Base-by-base conservation (phyloP, 2,113 vertebrate species). In the Gymnorhina tibicen region DNA sequence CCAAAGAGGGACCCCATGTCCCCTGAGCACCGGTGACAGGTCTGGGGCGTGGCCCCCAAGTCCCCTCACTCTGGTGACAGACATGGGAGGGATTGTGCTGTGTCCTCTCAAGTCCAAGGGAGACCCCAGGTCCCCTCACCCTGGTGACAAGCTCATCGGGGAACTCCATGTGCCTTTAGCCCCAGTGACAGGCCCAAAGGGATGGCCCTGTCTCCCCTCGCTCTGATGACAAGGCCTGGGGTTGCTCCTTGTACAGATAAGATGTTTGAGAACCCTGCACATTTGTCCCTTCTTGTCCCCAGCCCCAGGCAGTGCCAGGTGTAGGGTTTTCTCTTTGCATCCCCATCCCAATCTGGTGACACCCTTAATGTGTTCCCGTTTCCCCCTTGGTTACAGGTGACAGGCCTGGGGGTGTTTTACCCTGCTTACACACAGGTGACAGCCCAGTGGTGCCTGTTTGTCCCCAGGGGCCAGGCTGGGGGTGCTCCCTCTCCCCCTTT, bases 371-470 rank as follows among this genome's bases (percentile, higher is more conserved):
- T 16, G 10, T 13, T 26, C 12, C 19, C 0, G 0, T 68, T 47
- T 41, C 5, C 7, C 4, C 13, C 10, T 27, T 11, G 17, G 16
- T 46, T 27, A 7, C 53, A 60, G 44, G 24, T 58, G 53, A 11
- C n/a, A 55, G 69, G 20, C 16, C 37, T 28, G 56, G 37, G 20
- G 7, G 13, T 56, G 18, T 41, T 27, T 32, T 42, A n/a, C 8
- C 10, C 33, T 4, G 1, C 66, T 41, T 3, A 0, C 1, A 1
- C 18, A 3, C 6, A 1, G 2, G 13, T 66, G 75, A 42, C 53
- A 60, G 22, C 19, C 21, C 4, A 11, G n/a, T 8, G 8, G 2
- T 50, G 37, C 14, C 28, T 26, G 3, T 44, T 73, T 3, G 2
- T 69, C 30, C 35, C 13, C 35, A 58, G 39, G 26, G 16, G 5